Evolutionary conservation across 1,140 invertebrate species (phyloP).

Genomic region (Acyrthosiphon pisum): DNA sequence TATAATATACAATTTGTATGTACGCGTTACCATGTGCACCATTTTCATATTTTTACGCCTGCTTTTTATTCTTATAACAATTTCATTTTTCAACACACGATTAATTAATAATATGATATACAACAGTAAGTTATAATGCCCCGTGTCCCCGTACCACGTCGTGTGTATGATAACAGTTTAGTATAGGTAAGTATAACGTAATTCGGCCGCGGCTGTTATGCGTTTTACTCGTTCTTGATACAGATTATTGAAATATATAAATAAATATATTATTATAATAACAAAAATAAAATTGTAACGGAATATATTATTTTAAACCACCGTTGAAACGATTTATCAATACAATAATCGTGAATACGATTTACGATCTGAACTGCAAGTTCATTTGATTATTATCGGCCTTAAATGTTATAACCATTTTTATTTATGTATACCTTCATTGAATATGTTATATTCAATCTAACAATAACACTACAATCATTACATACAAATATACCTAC

Average conservation of each 20-base stretch:
- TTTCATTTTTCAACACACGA: conserved; percentile 4
- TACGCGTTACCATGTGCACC: not conserved
- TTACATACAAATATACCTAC: not conserved
- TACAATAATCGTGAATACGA: not conserved
- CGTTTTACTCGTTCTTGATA: too few species aligned
- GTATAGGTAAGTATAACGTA: too few species aligned
- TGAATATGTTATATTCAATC: not conserved
- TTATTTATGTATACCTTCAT: not conserved
- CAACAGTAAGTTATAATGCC: not conserved
- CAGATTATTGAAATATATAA: too few species aligned
- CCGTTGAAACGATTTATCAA: not conserved
- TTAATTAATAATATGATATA: conserved; percentile 31
- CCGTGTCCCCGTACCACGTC: too few species aligned
- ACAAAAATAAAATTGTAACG: too few species aligned
- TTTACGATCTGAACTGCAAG: too few species aligned
- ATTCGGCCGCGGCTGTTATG: too few species aligned
- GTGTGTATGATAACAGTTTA: too few species aligned
- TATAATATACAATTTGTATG: too few species aligned
- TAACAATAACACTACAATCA: not conserved
- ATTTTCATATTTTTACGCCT: not conserved
- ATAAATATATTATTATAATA: too few species aligned
- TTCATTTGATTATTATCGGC: too few species aligned
- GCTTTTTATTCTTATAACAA: not conserved
- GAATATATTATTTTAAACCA: too few species aligned
- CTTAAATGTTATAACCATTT: not conserved